phyloP scores from a whole-genome alignment of 2,797 vertebrate genomes.

The Cryptoblepharus egeriae region DNA sequence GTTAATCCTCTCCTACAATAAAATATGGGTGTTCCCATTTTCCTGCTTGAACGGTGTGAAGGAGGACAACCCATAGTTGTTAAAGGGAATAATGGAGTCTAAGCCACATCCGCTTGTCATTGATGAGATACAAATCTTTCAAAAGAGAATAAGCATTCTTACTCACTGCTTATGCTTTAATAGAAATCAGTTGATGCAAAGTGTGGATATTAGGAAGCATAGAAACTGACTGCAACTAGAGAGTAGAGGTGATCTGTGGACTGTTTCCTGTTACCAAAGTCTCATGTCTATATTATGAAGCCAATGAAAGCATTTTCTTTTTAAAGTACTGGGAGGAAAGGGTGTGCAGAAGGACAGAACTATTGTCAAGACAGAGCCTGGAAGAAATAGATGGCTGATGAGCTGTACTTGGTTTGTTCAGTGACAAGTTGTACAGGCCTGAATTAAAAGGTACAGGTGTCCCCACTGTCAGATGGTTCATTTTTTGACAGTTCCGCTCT shows the following conservation, averaged over 20 bases:
- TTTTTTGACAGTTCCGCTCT: no score
- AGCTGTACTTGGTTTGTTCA: no score
- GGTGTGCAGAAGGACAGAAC: no score
- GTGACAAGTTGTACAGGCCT: background rate
- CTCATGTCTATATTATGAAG: no score
- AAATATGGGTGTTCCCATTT: background rate
- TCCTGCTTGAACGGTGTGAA: background rate
- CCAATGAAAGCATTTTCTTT: no score
- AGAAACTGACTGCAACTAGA: background rate
- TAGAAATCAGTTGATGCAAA: background rate
- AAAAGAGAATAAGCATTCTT: background rate
- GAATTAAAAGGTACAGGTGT: no score
- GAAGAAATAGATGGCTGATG: background rate
- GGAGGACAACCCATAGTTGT: background rate
- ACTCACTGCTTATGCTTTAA: background rate
- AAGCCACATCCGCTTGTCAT: background rate
- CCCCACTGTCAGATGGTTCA: no score
- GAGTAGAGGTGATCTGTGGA: no score
- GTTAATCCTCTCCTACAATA: background rate
- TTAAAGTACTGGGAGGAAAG: no score
- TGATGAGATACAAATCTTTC: background rate
- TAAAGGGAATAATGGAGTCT: background rate
- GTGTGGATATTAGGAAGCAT: background rate
- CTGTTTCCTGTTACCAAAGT: no score
- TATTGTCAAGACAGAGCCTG: background rate